These are phyloP conservation scores for Elmis aenea DNA, from an alignment of 2,888 invertebrate species.

Conservation along the genomic window DNA sequence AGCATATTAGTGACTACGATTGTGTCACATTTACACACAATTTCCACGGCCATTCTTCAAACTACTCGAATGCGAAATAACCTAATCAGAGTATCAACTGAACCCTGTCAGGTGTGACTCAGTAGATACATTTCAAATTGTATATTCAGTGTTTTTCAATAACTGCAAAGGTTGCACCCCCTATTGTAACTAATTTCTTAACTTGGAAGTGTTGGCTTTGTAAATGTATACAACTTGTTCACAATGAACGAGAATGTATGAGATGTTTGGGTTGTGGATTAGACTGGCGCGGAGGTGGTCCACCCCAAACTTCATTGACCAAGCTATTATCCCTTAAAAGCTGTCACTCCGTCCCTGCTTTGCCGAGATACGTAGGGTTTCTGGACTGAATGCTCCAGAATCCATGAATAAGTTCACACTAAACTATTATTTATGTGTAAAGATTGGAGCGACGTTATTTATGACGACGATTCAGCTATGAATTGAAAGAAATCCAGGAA, in stretches of 20 bases:
- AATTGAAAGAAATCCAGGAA: slow-evolving; percentile 22
- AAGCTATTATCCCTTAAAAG: slow-evolving; percentile 26
- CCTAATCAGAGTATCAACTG: slow-evolving; percentile 21
- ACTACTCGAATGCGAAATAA: slow-evolving; percentile 18
- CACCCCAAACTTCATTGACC: slow-evolving; percentile 20
- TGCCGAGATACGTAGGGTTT: slow-evolving; percentile 18
- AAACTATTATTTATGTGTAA: slow-evolving; percentile 33
- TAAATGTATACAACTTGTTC: slow-evolving; percentile 7
- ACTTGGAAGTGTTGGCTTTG: slow-evolving; percentile 11
- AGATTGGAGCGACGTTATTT: slow-evolving; percentile 28
- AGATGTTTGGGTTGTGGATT: slow-evolving; percentile 30
- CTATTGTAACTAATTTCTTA: slow-evolving; percentile 12
- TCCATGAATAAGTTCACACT: slow-evolving; percentile 32
- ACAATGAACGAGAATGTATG: slow-evolving; percentile 24
- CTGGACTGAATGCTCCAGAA: slow-evolving; percentile 20
- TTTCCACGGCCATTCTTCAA: slow-evolving; percentile 29
- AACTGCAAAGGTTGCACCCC: neutral
- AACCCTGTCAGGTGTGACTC: slow-evolving; percentile 22
- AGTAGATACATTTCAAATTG: slow-evolving; percentile 11
- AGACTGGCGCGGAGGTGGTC: slow-evolving; percentile 28
- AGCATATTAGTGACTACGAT: slow-evolving; percentile 29
- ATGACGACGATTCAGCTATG: slow-evolving; percentile 26
- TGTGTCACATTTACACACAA: slow-evolving; percentile 29
- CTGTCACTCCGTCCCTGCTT: slow-evolving; percentile 24
- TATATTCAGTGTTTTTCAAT: slow-evolving; percentile 16